These are phyloP conservation scores for Ammodytes marinus DNA, from an alignment of 2,113 vertebrate species.

Conservation along the genomic window DNA sequence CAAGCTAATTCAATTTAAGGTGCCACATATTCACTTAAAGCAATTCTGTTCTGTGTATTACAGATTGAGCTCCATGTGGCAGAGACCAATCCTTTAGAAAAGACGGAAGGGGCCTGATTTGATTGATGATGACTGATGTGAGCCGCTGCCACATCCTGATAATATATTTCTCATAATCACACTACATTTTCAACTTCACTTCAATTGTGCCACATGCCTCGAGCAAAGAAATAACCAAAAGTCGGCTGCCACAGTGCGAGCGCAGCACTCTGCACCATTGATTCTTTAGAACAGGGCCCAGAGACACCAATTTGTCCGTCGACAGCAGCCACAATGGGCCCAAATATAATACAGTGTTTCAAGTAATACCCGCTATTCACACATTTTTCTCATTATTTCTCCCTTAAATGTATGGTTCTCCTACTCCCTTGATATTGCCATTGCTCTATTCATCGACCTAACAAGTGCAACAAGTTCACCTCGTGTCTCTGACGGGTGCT, in stretches of 20 bases:
- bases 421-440: not conserved
- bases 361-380: conserved; percentile 47
- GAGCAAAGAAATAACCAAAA: conserved; percentile 62
- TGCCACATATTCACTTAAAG: conserved; percentile 12
- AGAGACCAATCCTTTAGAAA: conserved; percentile 26
- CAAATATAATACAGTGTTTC: conserved; percentile 43
- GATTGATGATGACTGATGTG: conserved; percentile 55
- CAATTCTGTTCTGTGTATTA: conserved; percentile 18
- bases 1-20: conserved; percentile 36
- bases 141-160: conserved; percentile 41
- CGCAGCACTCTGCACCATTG: conserved; percentile 47
- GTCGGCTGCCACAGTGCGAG: conserved; percentile 36
- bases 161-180: conserved; percentile 58
- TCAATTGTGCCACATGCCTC: conserved; percentile 43
- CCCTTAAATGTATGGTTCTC: conserved; percentile 10
- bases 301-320: conserved; percentile 61
- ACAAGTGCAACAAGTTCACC: conserved; percentile 27
- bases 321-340: conserved; percentile 38
- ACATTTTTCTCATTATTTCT: conserved; percentile 38
- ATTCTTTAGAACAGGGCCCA: conserved; percentile 56
- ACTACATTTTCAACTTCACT: conserved; percentile 40
- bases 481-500: not conserved
- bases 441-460: conserved; percentile 8
- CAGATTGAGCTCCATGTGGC: conserved; percentile 9
- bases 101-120: conserved; percentile 31